A percentile compares a stretch with the other conserved stretches of the same genome.
Conservation (phyloP, 2,113 vertebrate species). For the Labeo rohita region DNA sequence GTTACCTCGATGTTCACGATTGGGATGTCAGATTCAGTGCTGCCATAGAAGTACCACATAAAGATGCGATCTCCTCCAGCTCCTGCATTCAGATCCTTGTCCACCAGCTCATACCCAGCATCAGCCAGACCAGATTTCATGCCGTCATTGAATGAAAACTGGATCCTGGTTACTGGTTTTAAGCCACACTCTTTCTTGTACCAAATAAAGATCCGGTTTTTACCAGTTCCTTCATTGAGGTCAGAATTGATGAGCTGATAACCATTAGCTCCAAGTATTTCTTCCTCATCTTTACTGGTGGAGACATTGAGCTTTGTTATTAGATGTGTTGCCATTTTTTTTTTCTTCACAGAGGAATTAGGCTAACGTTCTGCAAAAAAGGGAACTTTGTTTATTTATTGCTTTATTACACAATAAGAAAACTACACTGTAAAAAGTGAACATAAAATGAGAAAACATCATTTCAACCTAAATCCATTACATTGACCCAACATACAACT, state of each 20-base stretch:
- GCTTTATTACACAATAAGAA: background rate
- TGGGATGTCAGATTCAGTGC: constrained; percentile 23
- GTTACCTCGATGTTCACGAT: constrained; percentile 8
- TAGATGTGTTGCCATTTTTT: background rate
- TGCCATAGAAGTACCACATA: constrained; percentile 30
- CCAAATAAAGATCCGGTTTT: background rate
- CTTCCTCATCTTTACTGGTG: background rate
- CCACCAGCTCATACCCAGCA: constrained; percentile 12
- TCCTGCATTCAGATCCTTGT: constrained; percentile 21
- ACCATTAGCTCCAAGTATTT: background rate
- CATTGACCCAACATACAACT: too few species aligned
- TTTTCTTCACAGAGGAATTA: background rate
- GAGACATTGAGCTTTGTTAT: constrained; percentile 29
- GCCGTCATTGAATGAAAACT: background rate
- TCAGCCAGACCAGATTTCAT: background rate
- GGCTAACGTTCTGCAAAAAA: background rate
- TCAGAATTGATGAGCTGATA: constrained; percentile 7
- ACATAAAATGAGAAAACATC: too few species aligned
- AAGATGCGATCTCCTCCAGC: background rate
- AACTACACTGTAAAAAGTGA: background rate
- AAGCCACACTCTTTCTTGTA: constrained; percentile 20
- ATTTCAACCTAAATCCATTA: too few species aligned
- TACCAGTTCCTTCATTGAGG: background rate
- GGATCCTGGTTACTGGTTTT: constrained; percentile 32
- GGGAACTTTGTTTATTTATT: background rate